Evolutionary conservation across 2,888 invertebrate species (phyloP), one percentile per base, ranked within the genome.

Genomic region (Dexiosoma caninum): DNA sequence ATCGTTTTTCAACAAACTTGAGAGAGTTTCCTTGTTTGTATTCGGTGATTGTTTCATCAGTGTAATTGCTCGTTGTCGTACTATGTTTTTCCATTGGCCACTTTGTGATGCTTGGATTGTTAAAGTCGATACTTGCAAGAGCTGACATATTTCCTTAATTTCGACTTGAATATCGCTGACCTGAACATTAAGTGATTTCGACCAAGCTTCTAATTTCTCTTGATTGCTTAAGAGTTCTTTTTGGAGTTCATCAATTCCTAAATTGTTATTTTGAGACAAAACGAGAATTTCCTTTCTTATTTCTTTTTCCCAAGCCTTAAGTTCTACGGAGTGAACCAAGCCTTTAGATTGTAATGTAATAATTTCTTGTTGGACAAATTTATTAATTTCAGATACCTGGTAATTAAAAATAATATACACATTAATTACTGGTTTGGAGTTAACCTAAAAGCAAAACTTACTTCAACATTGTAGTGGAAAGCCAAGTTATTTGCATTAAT

Each of bases 221-320:
- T 86, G 85, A 75, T 90, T 89, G 0, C 84, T 84, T 42, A 88
- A 71, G 2, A 89, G 70, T 2, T 85, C 86, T 1, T 84, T 78
- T 69, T 88, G 87, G 14, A 89, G 86, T 57, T 89, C 88, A 12
- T 87, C 88, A 19, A 87, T 85, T 1, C 86, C n/a, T 87, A 82
- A n/a, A 85, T 85, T 40, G 88, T 88, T 19, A n/a, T n/a, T n/a
- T 19, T 88, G 85, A 5, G 89, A 85, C 9, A 90, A 62, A 10
- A 84, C 72, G 2, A 87, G 64, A 9, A 89, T 86, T 19, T 87
- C 85, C 23, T 85, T 78, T 2, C 88, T 85, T 69, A 89, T 87
- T 0, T 85, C 82, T 42, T 85, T 81, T 53, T 89, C 89, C 89
- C 89, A 89, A 32, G 86, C 87, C 53, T 88, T 85, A 0, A 89